phyloP scores from a whole-genome alignment of 1,140 invertebrate genomes.

The Apis laboriosa region DNA sequence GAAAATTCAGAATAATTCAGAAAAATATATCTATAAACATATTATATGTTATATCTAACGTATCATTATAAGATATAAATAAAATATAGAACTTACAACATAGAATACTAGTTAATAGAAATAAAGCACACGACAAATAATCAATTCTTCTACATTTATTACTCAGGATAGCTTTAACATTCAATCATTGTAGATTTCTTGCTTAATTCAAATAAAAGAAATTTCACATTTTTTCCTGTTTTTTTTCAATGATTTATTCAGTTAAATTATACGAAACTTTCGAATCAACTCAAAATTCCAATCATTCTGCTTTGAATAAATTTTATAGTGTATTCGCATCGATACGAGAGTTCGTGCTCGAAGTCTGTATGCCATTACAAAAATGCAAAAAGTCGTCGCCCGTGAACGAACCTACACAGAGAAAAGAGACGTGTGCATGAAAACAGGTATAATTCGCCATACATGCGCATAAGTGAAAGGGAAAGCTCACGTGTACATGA shows the following conservation, averaged over 20 bases:
- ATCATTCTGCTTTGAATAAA: background rate
- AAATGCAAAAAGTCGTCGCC: constrained; percentile 52
- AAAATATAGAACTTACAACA: no score
- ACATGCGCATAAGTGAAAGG: constrained; percentile 47
- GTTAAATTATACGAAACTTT: background rate
- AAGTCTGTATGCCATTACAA: constrained; percentile 20
- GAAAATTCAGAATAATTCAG: no score
- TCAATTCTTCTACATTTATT: no score
- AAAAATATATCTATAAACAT: no score
- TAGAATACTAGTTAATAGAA: no score
- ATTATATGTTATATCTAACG: no score
- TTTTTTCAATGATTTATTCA: background rate
- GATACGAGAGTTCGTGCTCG: background rate
- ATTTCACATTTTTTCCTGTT: background rate
- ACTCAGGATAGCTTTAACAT: no score
- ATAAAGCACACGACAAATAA: no score
- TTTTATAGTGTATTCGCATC: background rate
- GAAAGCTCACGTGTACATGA: constrained; percentile 38
- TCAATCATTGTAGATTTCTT: background rate
- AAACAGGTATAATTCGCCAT: constrained; percentile 42
- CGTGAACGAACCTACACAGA: constrained; percentile 17
- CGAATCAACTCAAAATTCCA: background rate
- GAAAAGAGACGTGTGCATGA: background rate
- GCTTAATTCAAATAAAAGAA: background rate
- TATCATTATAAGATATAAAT: no score